A percentile compares a stretch with the other conserved stretches of the same genome.
Evolutionary conservation across 1,140 invertebrate genomes (phyloP).

Genomic region (Conus ventricosus): DNA sequence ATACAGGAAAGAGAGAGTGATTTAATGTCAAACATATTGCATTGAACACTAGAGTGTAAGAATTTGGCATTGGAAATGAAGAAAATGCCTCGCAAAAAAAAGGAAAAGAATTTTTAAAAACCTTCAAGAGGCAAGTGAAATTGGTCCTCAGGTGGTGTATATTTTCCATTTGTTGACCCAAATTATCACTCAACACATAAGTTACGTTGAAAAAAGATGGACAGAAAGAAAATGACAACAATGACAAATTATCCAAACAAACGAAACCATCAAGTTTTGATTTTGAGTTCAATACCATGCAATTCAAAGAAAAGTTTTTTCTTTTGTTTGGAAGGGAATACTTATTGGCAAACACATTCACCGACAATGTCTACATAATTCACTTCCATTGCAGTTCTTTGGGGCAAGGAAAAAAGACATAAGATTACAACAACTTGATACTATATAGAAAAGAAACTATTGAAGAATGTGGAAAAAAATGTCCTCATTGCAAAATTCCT

Average conservation of each 20-base stretch:
- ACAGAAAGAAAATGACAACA: not conserved
- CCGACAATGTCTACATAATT: not conserved
- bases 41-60: not conserved
- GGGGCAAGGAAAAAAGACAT: not conserved
- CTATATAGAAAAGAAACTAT: not conserved
- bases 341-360: not conserved
- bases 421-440: not conserved
- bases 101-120: not conserved
- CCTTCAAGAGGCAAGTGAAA: not conserved
- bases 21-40: not conserved
- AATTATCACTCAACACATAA: not conserved
- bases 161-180: not conserved
- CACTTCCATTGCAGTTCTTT: not conserved
- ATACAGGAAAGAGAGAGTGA: not conserved
- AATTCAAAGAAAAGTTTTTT: not conserved
- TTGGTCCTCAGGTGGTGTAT: not conserved
- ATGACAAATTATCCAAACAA: not conserved
- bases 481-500: not conserved
- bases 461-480: not conserved
- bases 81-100: not conserved
- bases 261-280: not conserved
- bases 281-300: not conserved
- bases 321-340: not conserved
- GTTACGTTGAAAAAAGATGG: not conserved
- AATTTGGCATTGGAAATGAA: not conserved